These are phyloP conservation scores for Microtus pennsylvanicus DNA, from an alignment of 2,113 vertebrate genomes.

Conservation along the genomic window DNA sequence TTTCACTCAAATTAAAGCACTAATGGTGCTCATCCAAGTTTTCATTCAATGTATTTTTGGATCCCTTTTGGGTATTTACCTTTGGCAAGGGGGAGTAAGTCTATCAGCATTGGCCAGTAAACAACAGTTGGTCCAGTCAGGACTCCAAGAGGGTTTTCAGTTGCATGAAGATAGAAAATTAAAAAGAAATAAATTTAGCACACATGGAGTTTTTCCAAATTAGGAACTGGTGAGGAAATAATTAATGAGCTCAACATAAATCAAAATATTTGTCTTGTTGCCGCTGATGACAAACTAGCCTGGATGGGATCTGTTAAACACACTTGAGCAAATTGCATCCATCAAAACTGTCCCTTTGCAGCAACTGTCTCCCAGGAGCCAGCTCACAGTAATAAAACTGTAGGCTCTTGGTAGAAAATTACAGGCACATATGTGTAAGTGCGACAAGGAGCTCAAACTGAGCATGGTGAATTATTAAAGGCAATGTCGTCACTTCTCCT, in stretches of 20 bases:
- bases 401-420: conserved; percentile 73
- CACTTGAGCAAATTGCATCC: conserved; percentile 51
- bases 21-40: conserved; percentile 80
- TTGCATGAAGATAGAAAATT: conserved; percentile 42
- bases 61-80: conserved; percentile 84
- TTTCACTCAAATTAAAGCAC: conserved; percentile 84
- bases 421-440: conserved; percentile 65
- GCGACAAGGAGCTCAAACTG: conserved; percentile 59
- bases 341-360: conserved; percentile 58
- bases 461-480: conserved; percentile 76
- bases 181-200: conserved; percentile 51
- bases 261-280: conserved; percentile 78
- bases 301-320: conserved; percentile 32
- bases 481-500: conserved; percentile 81
- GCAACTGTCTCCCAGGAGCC: conserved; percentile 69
- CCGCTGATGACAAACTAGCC: conserved; percentile 64
- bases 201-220: conserved; percentile 75
- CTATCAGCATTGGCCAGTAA: conserved; percentile 65
- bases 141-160: conserved; percentile 61
- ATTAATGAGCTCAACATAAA: conserved; percentile 81
- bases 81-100: conserved; percentile 78
- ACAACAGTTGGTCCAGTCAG: conserved; percentile 72
- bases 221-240: conserved; percentile 60
- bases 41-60: conserved; percentile 79
- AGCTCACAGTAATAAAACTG: conserved; percentile 57